Conservation (phyloP, 2,888 invertebrate species). For the Boloria euphrosyne region DNA sequence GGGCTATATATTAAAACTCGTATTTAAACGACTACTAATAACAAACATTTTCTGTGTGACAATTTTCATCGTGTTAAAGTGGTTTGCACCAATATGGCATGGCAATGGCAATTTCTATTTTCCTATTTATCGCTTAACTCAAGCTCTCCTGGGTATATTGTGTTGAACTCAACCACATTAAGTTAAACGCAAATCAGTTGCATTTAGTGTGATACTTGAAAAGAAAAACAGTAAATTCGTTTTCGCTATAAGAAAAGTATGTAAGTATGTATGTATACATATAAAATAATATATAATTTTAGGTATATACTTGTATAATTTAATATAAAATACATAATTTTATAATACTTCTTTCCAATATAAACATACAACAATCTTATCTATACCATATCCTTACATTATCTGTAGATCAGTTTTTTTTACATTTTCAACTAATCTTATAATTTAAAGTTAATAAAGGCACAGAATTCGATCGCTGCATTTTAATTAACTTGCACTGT, state of each 20-base stretch:
- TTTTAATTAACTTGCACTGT: constrained; percentile 64
- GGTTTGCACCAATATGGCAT: not conserved
- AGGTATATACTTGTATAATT: too few species aligned
- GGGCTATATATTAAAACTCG: too few species aligned
- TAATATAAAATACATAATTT: too few species aligned
- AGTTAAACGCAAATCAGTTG: constrained; percentile 10
- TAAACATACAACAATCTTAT: too few species aligned
- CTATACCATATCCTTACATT: too few species aligned
- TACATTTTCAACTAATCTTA: constrained; percentile 1
- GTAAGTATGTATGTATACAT: too few species aligned
- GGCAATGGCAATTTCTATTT: constrained; percentile 21
- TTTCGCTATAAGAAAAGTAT: too few species aligned
- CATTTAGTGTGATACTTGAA: not conserved
- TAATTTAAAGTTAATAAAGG: constrained; percentile 5
- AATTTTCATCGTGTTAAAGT: constrained; percentile 10
- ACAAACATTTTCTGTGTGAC: not conserved
- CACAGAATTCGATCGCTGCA: constrained; percentile 42
- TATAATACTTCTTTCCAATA: not conserved
- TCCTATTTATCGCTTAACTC: constrained; percentile 10
- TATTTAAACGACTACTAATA: too few species aligned
- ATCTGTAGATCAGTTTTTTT: not conserved
- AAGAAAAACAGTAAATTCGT: not conserved
- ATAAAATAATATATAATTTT: too few species aligned
- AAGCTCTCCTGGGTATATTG: constrained; percentile 1
- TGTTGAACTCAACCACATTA: constrained; percentile 11